Conservation (phyloP, 2,888 invertebrate genomes). For the Drosophila recens region DNA sequence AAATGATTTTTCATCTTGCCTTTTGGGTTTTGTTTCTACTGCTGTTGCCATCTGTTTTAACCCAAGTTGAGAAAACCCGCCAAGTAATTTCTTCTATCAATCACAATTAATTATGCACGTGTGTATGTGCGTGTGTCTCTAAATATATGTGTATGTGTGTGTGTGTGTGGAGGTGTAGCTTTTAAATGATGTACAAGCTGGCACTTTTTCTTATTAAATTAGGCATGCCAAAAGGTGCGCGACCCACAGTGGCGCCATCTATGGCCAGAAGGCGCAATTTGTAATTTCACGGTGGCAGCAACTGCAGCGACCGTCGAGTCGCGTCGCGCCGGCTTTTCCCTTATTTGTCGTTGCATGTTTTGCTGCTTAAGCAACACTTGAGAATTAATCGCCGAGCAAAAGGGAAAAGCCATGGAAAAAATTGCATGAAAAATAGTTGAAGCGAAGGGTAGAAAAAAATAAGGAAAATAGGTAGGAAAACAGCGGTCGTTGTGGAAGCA, state of each 20-base stretch:
- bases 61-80: conserved; percentile 47
- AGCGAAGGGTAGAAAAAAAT: conserved; percentile 19
- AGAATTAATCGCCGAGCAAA: conserved; percentile 59
- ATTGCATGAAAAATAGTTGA: conserved; percentile 53
- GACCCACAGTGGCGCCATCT: conserved; percentile 40
- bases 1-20: conserved; percentile 79
- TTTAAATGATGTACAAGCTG: conserved; percentile 62
- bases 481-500: conserved; percentile 4
- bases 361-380: conserved; percentile 59
- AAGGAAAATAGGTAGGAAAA: conserved; percentile 11
- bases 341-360: conserved; percentile 46
- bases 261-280: conserved; percentile 60
- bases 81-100: conserved; percentile 79
- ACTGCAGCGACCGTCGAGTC: conserved; percentile 15
- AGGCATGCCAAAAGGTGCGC: conserved; percentile 67
- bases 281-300: conserved; percentile 70
- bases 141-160: conserved; percentile 21
- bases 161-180: conserved; percentile 17
- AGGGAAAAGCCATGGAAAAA: conserved; percentile 22
- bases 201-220: conserved; percentile 77
- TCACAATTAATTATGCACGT: conserved; percentile 80
- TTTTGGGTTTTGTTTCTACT: conserved; percentile 35
- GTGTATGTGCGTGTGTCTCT: conserved; percentile 22
- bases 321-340: conserved; percentile 3
- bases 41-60: conserved; percentile 67